Percentiles rank a stretch among this genome's conserved stretches.
These are phyloP conservation scores for Myrmecobius fasciatus DNA, from an alignment of 2,113 vertebrate species.

Conservation along the genomic window DNA sequence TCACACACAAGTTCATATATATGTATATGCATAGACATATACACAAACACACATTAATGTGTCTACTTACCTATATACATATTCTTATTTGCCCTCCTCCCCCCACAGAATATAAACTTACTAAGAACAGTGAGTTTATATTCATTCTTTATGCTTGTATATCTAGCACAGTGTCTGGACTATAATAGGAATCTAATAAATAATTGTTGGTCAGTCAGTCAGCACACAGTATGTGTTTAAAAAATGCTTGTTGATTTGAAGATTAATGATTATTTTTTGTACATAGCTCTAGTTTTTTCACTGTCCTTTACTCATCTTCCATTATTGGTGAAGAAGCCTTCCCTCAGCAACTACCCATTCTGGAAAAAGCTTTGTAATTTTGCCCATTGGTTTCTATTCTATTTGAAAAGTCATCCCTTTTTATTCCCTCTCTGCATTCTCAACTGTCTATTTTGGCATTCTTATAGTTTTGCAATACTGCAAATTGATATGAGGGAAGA, in stretches of 20 bases:
- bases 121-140: background rate
- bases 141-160: background rate
- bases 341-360: conserved; percentile 75
- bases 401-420: conserved; percentile 76
- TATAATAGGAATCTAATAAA: background rate
- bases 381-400: conserved; percentile 52
- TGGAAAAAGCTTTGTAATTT: conserved; percentile 63
- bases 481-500: conserved; percentile 54
- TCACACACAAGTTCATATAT: too few relatives aligned
- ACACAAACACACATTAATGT: background rate
- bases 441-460: conserved; percentile 61
- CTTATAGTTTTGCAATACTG: conserved; percentile 40
- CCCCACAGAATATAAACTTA: background rate
- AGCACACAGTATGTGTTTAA: background rate
- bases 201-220: background rate
- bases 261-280: background rate
- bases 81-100: background rate
- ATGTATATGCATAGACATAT: background rate
- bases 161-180: background rate
- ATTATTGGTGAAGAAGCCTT: conserved; percentile 58
- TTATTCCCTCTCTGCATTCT: conserved; percentile 58
- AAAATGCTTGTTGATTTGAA: background rate
- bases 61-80: background rate
- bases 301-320: conserved; percentile 11
- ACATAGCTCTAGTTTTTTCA: background rate